Percentiles rank a stretch among this genome's conserved stretches.
Evolutionary conservation across 2,113 vertebrate species (phyloP).

Genomic region (Okapia johnstoni): DNA sequence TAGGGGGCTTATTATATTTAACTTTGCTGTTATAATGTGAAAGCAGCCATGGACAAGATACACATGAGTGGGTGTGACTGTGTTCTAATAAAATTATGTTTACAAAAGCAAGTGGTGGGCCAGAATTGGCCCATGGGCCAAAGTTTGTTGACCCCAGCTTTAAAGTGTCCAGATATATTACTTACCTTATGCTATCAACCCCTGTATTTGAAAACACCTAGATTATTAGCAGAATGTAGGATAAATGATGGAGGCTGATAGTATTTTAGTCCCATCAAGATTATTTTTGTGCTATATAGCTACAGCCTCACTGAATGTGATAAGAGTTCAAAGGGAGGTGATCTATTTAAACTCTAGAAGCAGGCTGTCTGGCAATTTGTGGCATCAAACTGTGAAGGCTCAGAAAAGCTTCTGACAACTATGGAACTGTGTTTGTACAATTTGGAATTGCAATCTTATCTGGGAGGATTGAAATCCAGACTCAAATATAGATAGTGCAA

Average conservation of each 20-base stretch:
- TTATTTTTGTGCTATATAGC: background rate
- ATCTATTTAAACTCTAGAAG: conserved; percentile 15
- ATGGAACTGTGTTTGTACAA: background rate
- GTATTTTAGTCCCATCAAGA: background rate
- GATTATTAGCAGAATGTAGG: background rate
- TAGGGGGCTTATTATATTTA: background rate
- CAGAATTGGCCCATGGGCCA: background rate
- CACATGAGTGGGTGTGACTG: background rate
- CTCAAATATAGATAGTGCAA: background rate
- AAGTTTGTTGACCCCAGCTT: background rate
- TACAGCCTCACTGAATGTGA: background rate
- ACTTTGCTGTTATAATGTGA: background rate
- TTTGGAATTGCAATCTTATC: background rate
- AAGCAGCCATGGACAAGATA: background rate
- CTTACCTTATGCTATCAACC: background rate
- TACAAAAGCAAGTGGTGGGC: background rate
- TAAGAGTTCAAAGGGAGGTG: conserved; percentile 29
- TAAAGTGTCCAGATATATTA: background rate
- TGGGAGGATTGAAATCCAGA: conserved; percentile 7
- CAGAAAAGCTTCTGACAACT: conserved; percentile 38
- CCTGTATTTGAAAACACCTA: background rate
- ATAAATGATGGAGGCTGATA: background rate
- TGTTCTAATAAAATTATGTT: background rate
- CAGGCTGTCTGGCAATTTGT: conserved; percentile 18
- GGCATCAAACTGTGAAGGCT: conserved; percentile 28